Evolutionary conservation across 2,797 vertebrate genomes (phyloP).

Genomic region (Loris lydekkerianus): DNA sequence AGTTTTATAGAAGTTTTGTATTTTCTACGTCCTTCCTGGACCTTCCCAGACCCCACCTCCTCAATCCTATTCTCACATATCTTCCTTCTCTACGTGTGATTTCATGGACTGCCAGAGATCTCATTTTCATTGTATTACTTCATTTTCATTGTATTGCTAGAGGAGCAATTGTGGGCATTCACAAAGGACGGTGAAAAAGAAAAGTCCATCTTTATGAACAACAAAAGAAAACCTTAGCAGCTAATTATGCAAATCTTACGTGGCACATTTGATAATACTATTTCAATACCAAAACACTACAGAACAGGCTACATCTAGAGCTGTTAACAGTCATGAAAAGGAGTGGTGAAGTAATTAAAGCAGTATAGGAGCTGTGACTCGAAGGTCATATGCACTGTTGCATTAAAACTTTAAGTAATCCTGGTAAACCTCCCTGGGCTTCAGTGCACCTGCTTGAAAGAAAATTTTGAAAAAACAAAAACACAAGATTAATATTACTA

Average conservation of each 20-base stretch:
- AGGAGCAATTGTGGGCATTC: slow-evolving; percentile 18
- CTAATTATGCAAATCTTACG: slow-evolving; percentile 74
- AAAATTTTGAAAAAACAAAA: slow-evolving; percentile 69
- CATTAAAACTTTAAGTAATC: slow-evolving; percentile 80
- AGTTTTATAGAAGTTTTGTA: neutral
- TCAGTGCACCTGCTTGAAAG: slow-evolving; percentile 62
- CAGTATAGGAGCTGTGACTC: slow-evolving; percentile 53
- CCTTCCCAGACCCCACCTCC: neutral
- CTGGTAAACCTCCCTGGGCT: slow-evolving; percentile 65
- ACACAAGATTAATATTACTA: slow-evolving; percentile 72
- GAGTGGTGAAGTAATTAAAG: slow-evolving; percentile 71
- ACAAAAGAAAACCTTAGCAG: slow-evolving; percentile 75
- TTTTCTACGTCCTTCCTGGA: neutral
- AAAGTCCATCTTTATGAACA: slow-evolving; percentile 50
- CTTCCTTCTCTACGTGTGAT: slow-evolving; percentile 60
- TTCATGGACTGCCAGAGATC: slow-evolving; percentile 10
- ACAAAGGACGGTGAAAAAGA: slow-evolving; percentile 26
- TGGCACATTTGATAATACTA: slow-evolving; percentile 32
- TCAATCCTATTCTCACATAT: slow-evolving; percentile 11
- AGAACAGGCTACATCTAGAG: slow-evolving; percentile 56
- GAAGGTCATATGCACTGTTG: slow-evolving; percentile 74
- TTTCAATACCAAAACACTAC: slow-evolving; percentile 69
- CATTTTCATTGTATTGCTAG: slow-evolving; percentile 63
- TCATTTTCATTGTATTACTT: slow-evolving; percentile 64
- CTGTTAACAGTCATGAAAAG: slow-evolving; percentile 60